phyloP scores from a whole-genome alignment of 2,797 vertebrate genomes.

The Heliangelus exortis region DNA sequence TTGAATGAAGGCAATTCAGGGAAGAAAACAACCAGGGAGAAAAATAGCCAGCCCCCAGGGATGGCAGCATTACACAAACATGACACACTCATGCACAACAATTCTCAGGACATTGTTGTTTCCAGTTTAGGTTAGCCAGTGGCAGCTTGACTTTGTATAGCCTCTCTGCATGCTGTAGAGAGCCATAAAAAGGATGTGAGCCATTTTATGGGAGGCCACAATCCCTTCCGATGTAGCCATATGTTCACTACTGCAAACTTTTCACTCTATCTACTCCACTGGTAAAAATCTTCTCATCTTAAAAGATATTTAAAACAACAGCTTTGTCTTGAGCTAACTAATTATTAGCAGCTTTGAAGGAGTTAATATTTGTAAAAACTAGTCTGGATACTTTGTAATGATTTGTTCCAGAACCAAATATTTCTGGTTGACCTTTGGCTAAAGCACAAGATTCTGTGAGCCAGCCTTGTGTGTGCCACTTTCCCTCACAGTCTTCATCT shows the following conservation, averaged over 20 bases:
- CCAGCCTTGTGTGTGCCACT: background rate
- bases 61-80: conserved; percentile 31
- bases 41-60: background rate
- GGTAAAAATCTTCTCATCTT: background rate
- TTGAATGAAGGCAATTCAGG: conserved; percentile 34
- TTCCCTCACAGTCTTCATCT: background rate
- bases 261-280: background rate
- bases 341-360: background rate
- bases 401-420: background rate
- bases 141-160: background rate
- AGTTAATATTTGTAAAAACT: conserved; percentile 15
- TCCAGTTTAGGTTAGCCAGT: conserved; percentile 44
- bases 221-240: background rate
- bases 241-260: conserved; percentile 15
- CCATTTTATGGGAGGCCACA: background rate
- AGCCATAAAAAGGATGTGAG: conserved; percentile 8
- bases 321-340: background rate
- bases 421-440: background rate
- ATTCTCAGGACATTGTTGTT: background rate
- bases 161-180: background rate
- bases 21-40: conserved; percentile 15
- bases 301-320: background rate
- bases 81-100: background rate
- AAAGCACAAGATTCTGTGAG: background rate
- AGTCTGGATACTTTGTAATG: background rate